Percentiles rank a stretch among this genome's conserved stretches.
Conservation (phyloP, 2,797 vertebrate species). For the Anguilla megastoma region DNA sequence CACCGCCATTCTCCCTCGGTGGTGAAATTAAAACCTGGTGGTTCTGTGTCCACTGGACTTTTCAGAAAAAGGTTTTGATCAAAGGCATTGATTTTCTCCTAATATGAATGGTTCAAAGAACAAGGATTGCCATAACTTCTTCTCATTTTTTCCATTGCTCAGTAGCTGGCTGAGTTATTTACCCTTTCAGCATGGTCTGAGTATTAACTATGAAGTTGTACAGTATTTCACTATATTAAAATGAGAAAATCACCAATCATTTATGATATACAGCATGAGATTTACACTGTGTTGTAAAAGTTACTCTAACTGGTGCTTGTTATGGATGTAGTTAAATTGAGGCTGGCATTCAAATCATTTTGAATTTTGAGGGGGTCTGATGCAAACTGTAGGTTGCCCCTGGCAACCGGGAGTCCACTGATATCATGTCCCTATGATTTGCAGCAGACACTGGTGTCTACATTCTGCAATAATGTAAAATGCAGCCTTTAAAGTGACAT, state of each 20-base stretch:
- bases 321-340: background rate
- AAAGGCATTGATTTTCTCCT: background rate
- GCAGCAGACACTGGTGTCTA: constrained; percentile 48
- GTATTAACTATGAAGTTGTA: background rate
- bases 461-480: constrained; percentile 19
- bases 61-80: background rate
- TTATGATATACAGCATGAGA: background rate
- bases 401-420: constrained; percentile 10
- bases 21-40: background rate
- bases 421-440: constrained; percentile 22
- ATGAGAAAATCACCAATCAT: background rate
- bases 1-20: background rate
- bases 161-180: background rate
- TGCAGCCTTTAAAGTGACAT: background rate
- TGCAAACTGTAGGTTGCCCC: constrained; percentile 17
- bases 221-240: background rate
- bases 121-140: background rate
- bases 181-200: background rate
- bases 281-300: background rate
- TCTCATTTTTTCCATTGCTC: background rate
- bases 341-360: constrained; percentile 2
- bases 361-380: constrained; percentile 13
- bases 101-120: background rate
- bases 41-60: background rate
- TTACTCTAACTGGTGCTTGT: background rate